Percentiles rank a stretch among this genome's conserved stretches.
These are phyloP conservation scores for Pseudachorutes palmiensis DNA, from an alignment of 1,140 invertebrate genomes.

Conservation along the genomic window DNA sequence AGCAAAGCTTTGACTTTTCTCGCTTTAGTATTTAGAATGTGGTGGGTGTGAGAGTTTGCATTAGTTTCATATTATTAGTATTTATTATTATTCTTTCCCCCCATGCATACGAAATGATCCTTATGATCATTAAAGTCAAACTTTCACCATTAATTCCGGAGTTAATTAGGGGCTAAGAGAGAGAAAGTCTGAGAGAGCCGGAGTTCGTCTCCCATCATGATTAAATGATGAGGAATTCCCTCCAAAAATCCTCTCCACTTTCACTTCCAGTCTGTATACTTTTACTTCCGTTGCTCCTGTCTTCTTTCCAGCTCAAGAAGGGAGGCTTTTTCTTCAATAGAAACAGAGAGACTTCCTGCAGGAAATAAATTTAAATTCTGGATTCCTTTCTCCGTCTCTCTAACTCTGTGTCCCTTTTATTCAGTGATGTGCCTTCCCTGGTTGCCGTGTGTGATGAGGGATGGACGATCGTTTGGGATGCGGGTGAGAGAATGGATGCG, in stretches of 20 bases:
- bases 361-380: no score
- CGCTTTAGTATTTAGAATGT: no score
- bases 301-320: no score
- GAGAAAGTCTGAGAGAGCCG: background rate
- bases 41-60: background rate
- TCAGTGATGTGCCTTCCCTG: no score
- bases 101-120: background rate
- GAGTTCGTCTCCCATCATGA: background rate
- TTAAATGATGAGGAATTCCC: background rate
- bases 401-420: no score
- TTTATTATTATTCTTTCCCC: background rate
- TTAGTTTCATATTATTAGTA: conserved; percentile 4
- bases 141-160: conserved; percentile 5
- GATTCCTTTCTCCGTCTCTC: no score
- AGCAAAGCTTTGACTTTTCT: no score
- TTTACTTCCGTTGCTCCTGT: no score
- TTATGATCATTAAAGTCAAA: conserved; percentile 7
- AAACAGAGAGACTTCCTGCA: no score
- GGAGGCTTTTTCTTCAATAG: no score
- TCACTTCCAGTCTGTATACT: no score
- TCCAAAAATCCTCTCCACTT: background rate
- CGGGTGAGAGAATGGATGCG: background rate
- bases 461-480: background rate
- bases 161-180: background rate
- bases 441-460: no score